Conservation (phyloP, 2,113 vertebrate species). For the Otolemur garnettii region DNA sequence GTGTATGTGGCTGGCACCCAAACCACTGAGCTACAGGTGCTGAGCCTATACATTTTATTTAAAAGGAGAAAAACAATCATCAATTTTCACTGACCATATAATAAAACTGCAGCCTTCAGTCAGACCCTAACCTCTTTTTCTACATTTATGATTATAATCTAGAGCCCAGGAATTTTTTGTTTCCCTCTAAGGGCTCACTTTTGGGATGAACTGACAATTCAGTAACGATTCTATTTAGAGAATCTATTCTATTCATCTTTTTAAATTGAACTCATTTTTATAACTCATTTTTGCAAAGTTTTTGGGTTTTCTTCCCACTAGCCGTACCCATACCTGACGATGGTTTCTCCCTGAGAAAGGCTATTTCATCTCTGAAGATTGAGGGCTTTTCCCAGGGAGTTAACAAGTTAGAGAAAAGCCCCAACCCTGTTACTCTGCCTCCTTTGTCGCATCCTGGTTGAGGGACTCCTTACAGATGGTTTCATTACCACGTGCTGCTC, state of each 20-base stretch:
- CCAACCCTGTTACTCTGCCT: neutral
- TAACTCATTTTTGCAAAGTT: neutral
- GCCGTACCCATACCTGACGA: neutral
- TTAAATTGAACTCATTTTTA: neutral
- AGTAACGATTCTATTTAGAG: neutral
- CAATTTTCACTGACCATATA: neutral
- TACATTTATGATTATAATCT: neutral
- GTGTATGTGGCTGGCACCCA: too few relatives aligned
- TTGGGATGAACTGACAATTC: neutral
- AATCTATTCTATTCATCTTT: neutral
- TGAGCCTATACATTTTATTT: neutral
- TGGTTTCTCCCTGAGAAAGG: neutral
- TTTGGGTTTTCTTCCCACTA: neutral
- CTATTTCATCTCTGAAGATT: constrained; percentile 35
- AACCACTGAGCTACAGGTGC: too few relatives aligned
- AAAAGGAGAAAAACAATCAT: neutral
- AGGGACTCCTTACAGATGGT: neutral
- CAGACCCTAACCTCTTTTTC: neutral
- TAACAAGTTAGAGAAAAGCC: neutral
- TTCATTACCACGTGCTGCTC: neutral
- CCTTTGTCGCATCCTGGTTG: neutral
- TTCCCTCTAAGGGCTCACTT: neutral
- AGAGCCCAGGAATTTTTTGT: neutral
- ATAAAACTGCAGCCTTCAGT: neutral
- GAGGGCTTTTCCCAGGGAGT: constrained; percentile 8